phyloP scores from a whole-genome alignment of 1,140 invertebrate genomes.

The Pseudomyrmex pallidus region DNA sequence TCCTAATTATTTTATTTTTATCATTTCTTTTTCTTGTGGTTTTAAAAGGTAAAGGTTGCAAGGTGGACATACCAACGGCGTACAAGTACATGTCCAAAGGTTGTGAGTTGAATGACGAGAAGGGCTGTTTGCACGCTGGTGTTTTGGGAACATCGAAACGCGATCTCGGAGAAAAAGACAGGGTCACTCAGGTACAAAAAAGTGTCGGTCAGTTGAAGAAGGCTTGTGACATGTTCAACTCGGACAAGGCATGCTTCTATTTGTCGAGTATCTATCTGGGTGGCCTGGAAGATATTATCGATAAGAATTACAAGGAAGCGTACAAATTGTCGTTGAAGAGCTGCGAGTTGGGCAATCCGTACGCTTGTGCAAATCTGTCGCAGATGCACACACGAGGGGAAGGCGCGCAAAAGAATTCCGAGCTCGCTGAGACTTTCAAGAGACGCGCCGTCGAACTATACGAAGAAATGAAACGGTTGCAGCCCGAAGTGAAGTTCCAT shows the following conservation, averaged over 20 bases:
- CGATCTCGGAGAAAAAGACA: conserved; percentile 83
- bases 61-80: conserved; percentile 77
- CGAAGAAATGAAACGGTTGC: conserved; percentile 87
- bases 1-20: neutral
- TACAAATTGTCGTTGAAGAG: conserved; percentile 90
- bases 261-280: conserved; percentile 91
- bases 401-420: conserved; percentile 89
- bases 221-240: conserved; percentile 89
- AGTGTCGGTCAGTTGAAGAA: conserved; percentile 90
- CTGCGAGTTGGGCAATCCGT: conserved; percentile 92
- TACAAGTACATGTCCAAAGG: conserved; percentile 92
- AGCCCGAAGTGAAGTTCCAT: conserved; percentile 87
- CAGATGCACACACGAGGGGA: conserved; percentile 92
- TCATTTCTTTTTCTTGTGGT: neutral
- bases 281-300: conserved; percentile 87
- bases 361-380: conserved; percentile 94
- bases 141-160: conserved; percentile 87
- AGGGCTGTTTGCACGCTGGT: conserved; percentile 91
- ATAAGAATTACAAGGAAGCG: conserved; percentile 90
- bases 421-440: conserved; percentile 90
- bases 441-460: conserved; percentile 89
- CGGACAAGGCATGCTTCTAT: conserved; percentile 91
- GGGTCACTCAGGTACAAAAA: conserved; percentile 71
- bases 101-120: conserved; percentile 89
- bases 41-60: conserved; percentile 76